Evolutionary conservation across 2,113 vertebrate genomes (phyloP).

Genomic region (Crypturellus undulatus): DNA sequence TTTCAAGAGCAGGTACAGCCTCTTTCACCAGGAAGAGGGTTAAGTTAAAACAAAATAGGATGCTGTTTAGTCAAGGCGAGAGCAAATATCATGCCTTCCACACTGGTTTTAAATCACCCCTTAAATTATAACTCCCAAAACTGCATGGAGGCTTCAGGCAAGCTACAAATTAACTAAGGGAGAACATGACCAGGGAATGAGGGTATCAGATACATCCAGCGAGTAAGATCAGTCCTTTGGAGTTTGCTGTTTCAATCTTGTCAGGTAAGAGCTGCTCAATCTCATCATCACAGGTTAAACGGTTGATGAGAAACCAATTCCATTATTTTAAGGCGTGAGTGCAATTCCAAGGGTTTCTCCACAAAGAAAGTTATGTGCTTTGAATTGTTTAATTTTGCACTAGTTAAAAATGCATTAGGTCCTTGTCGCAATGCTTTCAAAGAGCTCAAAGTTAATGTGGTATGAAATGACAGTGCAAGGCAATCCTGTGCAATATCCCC

Average conservation of each 20-base stretch:
- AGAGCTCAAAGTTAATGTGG: background rate
- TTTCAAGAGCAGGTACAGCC: slow-evolving; percentile 20
- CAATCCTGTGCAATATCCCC: background rate
- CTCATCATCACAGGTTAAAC: background rate
- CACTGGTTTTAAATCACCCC: slow-evolving; percentile 3
- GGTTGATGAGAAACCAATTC: slow-evolving; percentile 33
- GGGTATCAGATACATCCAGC: background rate
- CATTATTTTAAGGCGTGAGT: background rate
- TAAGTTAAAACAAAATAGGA: background rate
- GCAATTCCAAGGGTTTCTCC: background rate
- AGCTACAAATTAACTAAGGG: background rate
- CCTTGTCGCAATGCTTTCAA: background rate
- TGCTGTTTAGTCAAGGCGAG: slow-evolving; percentile 18
- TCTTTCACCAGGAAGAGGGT: background rate
- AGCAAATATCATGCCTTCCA: background rate
- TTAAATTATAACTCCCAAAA: slow-evolving; percentile 12
- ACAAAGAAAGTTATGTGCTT: background rate
- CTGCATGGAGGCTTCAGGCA: background rate
- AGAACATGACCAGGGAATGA: background rate
- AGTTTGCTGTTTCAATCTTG: accelerated
- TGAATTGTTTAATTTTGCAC: background rate
- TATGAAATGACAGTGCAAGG: background rate
- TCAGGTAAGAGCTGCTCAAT: background rate
- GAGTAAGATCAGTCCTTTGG: background rate
- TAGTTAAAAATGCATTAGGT: background rate